phyloP scores from a whole-genome alignment of 2,888 invertebrate species.

The Diaperis boleti region DNA sequence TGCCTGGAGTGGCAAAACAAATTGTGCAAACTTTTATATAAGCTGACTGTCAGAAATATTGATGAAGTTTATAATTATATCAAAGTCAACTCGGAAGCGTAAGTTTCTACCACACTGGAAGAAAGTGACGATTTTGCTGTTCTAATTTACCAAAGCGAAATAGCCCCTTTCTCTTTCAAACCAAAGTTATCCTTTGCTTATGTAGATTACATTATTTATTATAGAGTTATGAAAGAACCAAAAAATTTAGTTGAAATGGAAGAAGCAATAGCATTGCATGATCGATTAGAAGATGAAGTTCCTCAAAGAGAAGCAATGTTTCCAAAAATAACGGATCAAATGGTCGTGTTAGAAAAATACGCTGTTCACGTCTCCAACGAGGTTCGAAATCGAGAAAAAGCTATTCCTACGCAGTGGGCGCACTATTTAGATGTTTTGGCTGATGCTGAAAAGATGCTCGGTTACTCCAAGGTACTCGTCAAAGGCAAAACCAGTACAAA shows the following conservation, averaged over 20 bases:
- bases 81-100: conserved; percentile 68
- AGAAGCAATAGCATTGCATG: conserved; percentile 75
- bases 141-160: too few relatives aligned
- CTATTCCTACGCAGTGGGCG: conserved; percentile 76
- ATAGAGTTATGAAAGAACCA: conserved; percentile 75
- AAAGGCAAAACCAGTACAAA: conserved; percentile 1
- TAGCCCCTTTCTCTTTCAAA: background rate
- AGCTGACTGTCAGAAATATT: conserved; percentile 73
- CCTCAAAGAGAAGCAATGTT: conserved; percentile 77
- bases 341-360: conserved; percentile 79
- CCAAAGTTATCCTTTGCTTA: background rate
- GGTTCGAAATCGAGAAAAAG: conserved; percentile 70
- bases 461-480: conserved; percentile 73
- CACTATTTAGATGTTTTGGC: conserved; percentile 77
- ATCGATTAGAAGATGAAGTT: conserved; percentile 76
- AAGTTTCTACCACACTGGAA: too few relatives aligned
- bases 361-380: conserved; percentile 77
- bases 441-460: conserved; percentile 80
- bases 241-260: conserved; percentile 80
- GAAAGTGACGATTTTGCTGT: too few relatives aligned
- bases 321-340: conserved; percentile 81
- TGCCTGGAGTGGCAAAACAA: conserved; percentile 86
- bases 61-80: conserved; percentile 76
- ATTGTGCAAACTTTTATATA: conserved; percentile 76
- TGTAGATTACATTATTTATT: conserved; percentile 45